Evolutionary conservation across 1,140 invertebrate species (phyloP).

Genomic region (Liolophura sinensis): DNA sequence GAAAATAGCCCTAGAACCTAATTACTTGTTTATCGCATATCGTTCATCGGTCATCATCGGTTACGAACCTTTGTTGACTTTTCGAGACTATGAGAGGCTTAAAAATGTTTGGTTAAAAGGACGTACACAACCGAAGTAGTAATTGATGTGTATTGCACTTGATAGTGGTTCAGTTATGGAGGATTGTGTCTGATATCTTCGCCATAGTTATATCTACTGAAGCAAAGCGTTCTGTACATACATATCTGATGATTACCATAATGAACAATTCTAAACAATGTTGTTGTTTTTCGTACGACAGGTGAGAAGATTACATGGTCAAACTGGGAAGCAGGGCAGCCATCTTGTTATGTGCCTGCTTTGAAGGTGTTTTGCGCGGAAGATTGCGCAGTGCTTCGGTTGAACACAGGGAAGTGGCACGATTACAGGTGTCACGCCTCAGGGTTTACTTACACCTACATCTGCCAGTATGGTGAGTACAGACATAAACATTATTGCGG

Average conservation of each 20-base stretch:
- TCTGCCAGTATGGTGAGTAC: conserved; percentile 25
- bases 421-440: conserved; percentile 20
- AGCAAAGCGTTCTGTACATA: not conserved
- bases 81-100: too few relatives aligned
- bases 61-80: too few relatives aligned
- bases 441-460: conserved; percentile 14
- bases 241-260: not conserved
- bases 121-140: too few relatives aligned
- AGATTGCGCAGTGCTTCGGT: conserved; percentile 25
- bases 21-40: too few relatives aligned
- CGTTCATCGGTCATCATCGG: too few relatives aligned
- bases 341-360: conserved; percentile 4
- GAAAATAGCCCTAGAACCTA: too few relatives aligned
- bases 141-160: too few relatives aligned
- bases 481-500: too few relatives aligned
- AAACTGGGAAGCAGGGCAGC: conserved; percentile 22
- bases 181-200: too few relatives aligned
- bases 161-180: too few relatives aligned
- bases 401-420: conserved; percentile 21
- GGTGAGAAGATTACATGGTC: conserved; percentile 15
- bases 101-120: too few relatives aligned
- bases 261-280: not conserved
- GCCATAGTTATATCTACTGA: not conserved
- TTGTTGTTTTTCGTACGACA: not conserved
- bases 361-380: conserved; percentile 13